Percentiles rank a stretch among this genome's conserved stretches.
These are phyloP conservation scores for Syrphus vitripennis DNA, from an alignment of 2,888 invertebrate genomes.

Conservation along the genomic window DNA sequence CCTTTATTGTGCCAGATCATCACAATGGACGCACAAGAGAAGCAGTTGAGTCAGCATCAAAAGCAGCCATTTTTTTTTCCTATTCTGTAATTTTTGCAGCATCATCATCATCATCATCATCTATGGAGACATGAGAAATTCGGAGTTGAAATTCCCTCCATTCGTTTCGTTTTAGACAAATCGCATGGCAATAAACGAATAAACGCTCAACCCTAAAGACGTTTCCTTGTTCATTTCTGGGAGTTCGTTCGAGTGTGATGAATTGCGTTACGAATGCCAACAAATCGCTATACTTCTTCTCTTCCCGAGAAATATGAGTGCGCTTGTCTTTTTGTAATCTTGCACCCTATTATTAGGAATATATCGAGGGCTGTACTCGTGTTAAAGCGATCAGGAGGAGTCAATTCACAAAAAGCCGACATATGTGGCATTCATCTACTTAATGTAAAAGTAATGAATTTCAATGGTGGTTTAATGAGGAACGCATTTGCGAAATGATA, in stretches of 20 bases:
- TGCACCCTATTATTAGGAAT: constrained; percentile 2
- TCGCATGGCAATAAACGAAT: constrained; percentile 61
- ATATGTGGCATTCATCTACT: constrained; percentile 49
- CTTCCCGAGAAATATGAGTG: constrained; percentile 17
- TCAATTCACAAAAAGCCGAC: constrained; percentile 43
- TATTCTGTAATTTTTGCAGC: constrained; percentile 9
- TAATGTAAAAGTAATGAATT: constrained; percentile 46
- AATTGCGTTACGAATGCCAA: constrained; percentile 67
- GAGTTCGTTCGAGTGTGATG: constrained; percentile 64
- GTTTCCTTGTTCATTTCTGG: constrained; percentile 4
- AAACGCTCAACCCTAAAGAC: background rate
- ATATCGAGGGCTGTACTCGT: constrained; percentile 36
- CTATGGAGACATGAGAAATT: background rate
- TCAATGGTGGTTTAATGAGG: constrained; percentile 67
- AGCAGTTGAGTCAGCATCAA: constrained; percentile 52
- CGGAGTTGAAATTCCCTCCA: background rate
- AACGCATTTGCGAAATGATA: constrained; percentile 61
- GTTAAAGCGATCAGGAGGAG: constrained; percentile 60
- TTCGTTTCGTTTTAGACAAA: constrained; percentile 51
- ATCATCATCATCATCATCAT: constrained; percentile 20
- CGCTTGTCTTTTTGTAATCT: constrained; percentile 3
- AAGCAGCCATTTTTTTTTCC: constrained; percentile 41
- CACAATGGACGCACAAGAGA: constrained; percentile 49
- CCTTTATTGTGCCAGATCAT: constrained; percentile 32
- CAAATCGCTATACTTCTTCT: constrained; percentile 44